Base-by-base conservation (phyloP, 2,113 vertebrate species). In the Micronycteris hirsuta region DNA sequence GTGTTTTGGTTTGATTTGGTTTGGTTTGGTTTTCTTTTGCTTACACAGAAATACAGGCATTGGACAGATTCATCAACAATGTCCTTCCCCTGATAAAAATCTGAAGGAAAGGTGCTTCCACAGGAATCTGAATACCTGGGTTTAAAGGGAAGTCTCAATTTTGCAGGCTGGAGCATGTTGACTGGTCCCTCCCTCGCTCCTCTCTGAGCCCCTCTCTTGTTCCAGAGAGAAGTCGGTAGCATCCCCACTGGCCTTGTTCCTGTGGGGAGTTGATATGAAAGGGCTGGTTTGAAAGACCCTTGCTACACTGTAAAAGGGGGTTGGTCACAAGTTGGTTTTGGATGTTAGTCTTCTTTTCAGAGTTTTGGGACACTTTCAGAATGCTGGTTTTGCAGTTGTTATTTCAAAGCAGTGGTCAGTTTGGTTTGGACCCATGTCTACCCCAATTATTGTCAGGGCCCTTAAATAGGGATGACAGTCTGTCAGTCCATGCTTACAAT, bases 191-290 rank as follows among this genome's bases (percentile, higher is more conserved):
- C 22, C 28, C 7, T 41, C 74, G 43, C 3, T 43, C 3, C 74
- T 38, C 26, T 13, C 33, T 47, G 31, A 93, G 14, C 41, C 67
- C 41, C 5, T 36, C 2, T 0, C 14, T 24, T 41, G 11, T 52
- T 38, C 5, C 0, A 24, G 49, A 73, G 14, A 9, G 56, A 70
- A 58, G 45, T 2, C 49, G 41, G 19, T 24, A 17, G 17, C 43
- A 56, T 20, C 22, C 31, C 11, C 0, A 1, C 31, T 3, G 2
- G 4, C 43, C 31, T 70, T 36, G 0, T 11, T 10, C 36, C 12
- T 20, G 4, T 38, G 20, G 70, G 8, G 9, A 11, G 3, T 70
- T 49, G n/a, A 3, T 22, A 1, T 0, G 5, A 63, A 65, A 68
- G 33, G 56, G 19, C 13, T 4, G 36, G 28, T 43, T 43, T 41